Base-by-base conservation (phyloP, 1,140 invertebrate genomes). In the Bursaphelenchus mucronatus region DNA sequence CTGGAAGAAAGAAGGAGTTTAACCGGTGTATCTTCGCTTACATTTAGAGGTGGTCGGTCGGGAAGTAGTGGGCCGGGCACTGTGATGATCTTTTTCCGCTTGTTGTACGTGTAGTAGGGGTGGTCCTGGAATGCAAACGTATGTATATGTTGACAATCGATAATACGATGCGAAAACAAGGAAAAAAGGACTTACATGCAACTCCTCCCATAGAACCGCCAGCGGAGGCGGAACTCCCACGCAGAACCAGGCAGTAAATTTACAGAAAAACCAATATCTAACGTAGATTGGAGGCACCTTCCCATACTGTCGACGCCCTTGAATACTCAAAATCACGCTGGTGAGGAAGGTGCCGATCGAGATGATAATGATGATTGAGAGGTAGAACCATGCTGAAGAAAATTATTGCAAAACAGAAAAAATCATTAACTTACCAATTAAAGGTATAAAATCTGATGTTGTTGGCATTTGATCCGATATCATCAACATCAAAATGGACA, bases 401-500 rank as follows among this genome's bases (percentile, higher is more conserved):
- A 15, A 30, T 30, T 17, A 30, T 50, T 50, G 19, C 49, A 3
- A 50, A 50, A 30, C 21, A 6, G 64, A 64, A 62, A 10, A 39
- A 54, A 11, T 40, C 8, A 11, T 19, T 65, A n/a, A n/a, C 51
- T 40, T 45, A 52, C 71, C 75, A 39, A 79, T 79, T 44, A 79
- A 66, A 21, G 78, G 78, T 11, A 79, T 76, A 65, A 79, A 79
- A 55, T 79, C 79, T 10, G 67, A 72, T 11, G 78, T 79, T 11
- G 78, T 79, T 8, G 78, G 78, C 79, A 79, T 79, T 58, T 79
- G 76, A 64, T 79, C 78, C 44, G 64, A 71, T 3, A 79, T 69
- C 77, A 79, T 79, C 19, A 79, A 47, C 79, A 79, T 79, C 61
- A 79, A 61, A 56, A 79, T 79, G 40, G 65, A 69, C 79, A 79